A percentile compares a stretch with the other conserved stretches of the same genome.
These are phyloP conservation scores for Grammomys surdaster DNA, from an alignment of 2,113 vertebrate species.

Conservation along the genomic window DNA sequence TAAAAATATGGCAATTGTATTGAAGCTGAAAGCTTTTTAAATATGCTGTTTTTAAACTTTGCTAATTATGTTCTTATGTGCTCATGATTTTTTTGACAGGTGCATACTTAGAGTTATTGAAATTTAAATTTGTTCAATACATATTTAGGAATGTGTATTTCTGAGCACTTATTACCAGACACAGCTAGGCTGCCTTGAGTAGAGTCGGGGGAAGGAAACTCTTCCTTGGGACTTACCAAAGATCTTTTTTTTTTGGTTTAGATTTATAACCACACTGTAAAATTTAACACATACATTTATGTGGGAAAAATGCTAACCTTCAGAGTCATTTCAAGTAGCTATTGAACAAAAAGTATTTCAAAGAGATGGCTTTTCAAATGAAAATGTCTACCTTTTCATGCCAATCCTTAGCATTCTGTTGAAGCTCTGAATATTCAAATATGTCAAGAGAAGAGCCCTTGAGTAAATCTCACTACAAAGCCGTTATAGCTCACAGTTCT, in stretches of 20 bases:
- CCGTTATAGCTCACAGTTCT: neutral
- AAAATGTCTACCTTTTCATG: constrained; percentile 22
- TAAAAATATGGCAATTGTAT: constrained; percentile 34
- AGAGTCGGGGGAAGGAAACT: fast-evolving
- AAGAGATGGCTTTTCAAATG: constrained; percentile 48
- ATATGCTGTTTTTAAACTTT: constrained; percentile 55
- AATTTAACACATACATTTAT: constrained; percentile 42
- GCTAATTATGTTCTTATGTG: constrained; percentile 33
- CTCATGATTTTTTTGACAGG: constrained; percentile 63
- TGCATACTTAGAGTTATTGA: neutral
- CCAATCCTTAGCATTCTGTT: neutral
- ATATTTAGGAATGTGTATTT: constrained; percentile 36
- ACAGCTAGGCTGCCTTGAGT: neutral
- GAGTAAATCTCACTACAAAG: constrained; percentile 13
- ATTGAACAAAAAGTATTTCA: constrained; percentile 64
- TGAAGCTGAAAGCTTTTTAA: constrained; percentile 30
- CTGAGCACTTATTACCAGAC: neutral
- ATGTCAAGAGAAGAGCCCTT: neutral
- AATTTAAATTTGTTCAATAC: constrained; percentile 40
- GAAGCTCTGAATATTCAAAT: constrained; percentile 23
- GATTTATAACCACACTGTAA: neutral
- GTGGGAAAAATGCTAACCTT: constrained; percentile 42
- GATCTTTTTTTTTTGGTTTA: neutral
- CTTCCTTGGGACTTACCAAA: neutral
- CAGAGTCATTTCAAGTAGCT: constrained; percentile 40